A percentile compares a stretch with the other conserved stretches of the same genome.
Conservation (phyloP, 2,797 vertebrate genomes). For the Argentina silus region DNA sequence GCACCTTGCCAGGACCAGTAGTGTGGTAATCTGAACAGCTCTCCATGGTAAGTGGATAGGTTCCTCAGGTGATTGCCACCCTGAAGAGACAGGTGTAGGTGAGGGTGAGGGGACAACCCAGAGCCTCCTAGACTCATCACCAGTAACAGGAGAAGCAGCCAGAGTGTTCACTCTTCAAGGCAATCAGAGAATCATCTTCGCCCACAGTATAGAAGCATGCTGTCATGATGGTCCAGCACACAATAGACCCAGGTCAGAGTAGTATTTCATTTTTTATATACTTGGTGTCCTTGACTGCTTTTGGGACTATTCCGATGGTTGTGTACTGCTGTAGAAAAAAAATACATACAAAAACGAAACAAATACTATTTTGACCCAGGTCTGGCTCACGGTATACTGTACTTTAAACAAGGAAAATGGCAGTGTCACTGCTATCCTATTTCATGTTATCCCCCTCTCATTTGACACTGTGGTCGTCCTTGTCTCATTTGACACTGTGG, state of each 20-base stretch:
- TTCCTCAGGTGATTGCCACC: slow-evolving; percentile 61
- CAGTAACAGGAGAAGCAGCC: slow-evolving; percentile 40
- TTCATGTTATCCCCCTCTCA: slow-evolving; percentile 23
- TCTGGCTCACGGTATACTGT: neutral
- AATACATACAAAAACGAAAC: no score
- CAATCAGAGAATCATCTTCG: slow-evolving; percentile 49
- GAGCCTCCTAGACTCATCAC: slow-evolving; percentile 40
- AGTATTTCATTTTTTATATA: no score
- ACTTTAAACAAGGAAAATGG: neutral
- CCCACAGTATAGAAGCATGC: slow-evolving; percentile 10
- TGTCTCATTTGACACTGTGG: slow-evolving; percentile 4
- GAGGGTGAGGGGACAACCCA: slow-evolving; percentile 48
- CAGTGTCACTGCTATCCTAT: neutral
- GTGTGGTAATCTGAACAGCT: slow-evolving; percentile 66
- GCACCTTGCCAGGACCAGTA: slow-evolving; percentile 53
- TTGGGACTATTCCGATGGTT: no score
- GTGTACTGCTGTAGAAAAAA: no score
- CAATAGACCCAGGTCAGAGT: no score
- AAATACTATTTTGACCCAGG: neutral
- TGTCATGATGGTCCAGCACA: no score
- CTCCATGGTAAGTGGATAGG: slow-evolving; percentile 66
- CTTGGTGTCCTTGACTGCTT: no score
- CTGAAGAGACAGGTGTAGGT: slow-evolving; percentile 49
- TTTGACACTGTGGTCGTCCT: slow-evolving; percentile 15
- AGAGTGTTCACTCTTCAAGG: slow-evolving; percentile 46